A percentile compares a stretch with the other conserved stretches of the same genome.
Evolutionary conservation across 2,113 vertebrate species (phyloP).

Genomic region (Orientallactaga bullata): DNA sequence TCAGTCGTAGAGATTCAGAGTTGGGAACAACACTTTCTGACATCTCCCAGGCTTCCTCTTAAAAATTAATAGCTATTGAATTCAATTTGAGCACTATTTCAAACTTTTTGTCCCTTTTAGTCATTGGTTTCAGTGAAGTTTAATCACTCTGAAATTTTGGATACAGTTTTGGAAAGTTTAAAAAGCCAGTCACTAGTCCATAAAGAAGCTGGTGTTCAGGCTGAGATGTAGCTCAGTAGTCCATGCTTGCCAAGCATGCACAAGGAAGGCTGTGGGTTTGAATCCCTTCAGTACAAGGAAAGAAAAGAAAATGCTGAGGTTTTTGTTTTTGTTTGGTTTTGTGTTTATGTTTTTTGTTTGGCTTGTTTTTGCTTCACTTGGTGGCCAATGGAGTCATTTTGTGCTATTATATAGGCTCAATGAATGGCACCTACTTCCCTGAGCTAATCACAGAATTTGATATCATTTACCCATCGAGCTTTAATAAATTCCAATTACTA

Average conservation of each 20-base stretch:
- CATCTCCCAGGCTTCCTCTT: not conserved
- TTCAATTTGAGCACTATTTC: not conserved
- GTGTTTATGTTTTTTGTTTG: not conserved
- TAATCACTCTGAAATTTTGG: not conserved
- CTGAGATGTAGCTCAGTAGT: not conserved
- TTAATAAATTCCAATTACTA: constrained; percentile 12
- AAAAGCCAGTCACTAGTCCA: not conserved
- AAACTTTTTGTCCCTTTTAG: not conserved
- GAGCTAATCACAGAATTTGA: constrained; percentile 25
- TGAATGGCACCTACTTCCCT: not conserved
- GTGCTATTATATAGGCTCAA: constrained; percentile 15
- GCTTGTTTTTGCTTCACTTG: not conserved
- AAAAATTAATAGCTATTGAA: not conserved
- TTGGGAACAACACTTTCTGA: not conserved
- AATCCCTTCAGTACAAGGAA: not conserved
- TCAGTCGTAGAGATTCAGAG: not conserved
- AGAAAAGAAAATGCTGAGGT: not conserved
- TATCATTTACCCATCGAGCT: constrained; percentile 37
- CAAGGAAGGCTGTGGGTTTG: not conserved
- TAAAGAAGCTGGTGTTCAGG: not conserved
- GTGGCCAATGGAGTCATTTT: constrained; percentile 8
- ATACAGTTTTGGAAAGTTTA: not conserved
- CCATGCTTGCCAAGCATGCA: no score
- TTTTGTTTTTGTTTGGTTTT: not conserved
- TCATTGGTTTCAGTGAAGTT: not conserved